Percentiles rank a stretch among this genome's conserved stretches.
phyloP scores from a whole-genome alignment of 2,888 invertebrate genomes.

The Hirtodrosophila histrioides region DNA sequence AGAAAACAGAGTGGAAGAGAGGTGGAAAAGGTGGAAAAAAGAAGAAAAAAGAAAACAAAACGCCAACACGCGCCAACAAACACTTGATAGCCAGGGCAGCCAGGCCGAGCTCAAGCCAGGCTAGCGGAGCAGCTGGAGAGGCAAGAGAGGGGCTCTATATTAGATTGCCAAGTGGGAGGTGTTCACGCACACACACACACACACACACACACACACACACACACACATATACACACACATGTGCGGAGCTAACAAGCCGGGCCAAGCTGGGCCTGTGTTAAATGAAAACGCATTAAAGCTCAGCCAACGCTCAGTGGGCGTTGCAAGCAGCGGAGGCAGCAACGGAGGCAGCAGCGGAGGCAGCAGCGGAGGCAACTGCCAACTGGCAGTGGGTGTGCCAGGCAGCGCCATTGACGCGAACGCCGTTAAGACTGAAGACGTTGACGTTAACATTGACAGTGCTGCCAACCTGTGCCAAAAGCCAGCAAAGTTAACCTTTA shows the following conservation, averaged over 20 bases:
- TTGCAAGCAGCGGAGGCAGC: slow-evolving; percentile 53
- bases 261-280: slow-evolving; percentile 60
- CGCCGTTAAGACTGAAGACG: slow-evolving; percentile 38
- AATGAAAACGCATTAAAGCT: slow-evolving; percentile 78
- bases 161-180: slow-evolving; percentile 82
- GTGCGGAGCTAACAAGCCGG: slow-evolving; percentile 56
- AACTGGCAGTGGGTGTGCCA: slow-evolving; percentile 52
- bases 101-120: slow-evolving; percentile 3
- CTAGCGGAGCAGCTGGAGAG: slow-evolving; percentile 24
- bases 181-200: slow-evolving; percentile 58
- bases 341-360: slow-evolving; percentile 16
- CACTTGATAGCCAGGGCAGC: slow-evolving; percentile 32
- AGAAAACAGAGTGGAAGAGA: background rate
- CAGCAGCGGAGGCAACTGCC: slow-evolving; percentile 24
- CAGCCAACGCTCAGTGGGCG: slow-evolving; percentile 67
- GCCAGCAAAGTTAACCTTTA: no score
- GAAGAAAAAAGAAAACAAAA: slow-evolving; percentile 11
- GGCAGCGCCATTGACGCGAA: slow-evolving; percentile 46
- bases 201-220: slow-evolving; percentile 10
- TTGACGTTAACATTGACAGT: slow-evolving; percentile 23
- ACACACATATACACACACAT: slow-evolving; percentile 9
- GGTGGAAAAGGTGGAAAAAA: background rate
- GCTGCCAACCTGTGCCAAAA: slow-evolving; percentile 42
- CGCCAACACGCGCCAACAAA: slow-evolving; percentile 48
- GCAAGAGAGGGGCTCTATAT: slow-evolving; percentile 61